Evolutionary conservation across 2,888 invertebrate species (phyloP).

Genomic region (Drosophila pseudotalamancana): DNA sequence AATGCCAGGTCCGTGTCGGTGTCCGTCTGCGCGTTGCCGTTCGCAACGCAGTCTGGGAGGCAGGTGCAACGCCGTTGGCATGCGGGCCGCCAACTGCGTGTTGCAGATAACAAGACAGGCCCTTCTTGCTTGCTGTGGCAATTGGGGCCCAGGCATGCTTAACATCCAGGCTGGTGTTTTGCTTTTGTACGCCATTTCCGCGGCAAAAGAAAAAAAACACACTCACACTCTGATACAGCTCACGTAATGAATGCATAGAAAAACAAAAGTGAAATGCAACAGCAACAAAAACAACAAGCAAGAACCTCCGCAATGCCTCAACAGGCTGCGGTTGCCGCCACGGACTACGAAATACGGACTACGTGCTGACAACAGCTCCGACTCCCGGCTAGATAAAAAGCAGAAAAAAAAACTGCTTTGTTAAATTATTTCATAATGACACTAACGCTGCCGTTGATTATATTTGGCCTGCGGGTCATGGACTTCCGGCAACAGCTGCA

Average conservation of each 20-base stretch:
- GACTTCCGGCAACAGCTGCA: conserved; percentile 66
- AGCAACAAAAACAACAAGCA: conserved; percentile 35
- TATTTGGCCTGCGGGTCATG: conserved; percentile 75
- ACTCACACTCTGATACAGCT: conserved; percentile 16
- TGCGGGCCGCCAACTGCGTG: conserved; percentile 58
- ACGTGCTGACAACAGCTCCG: conserved; percentile 8
- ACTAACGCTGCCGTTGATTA: conserved; percentile 74
- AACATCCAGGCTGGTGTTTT: conserved; percentile 50
- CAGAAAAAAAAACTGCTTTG: conserved; percentile 55
- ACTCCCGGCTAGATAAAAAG: conserved; percentile 59
- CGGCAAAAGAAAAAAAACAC: conserved; percentile 43
- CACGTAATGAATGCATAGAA: conserved; percentile 72
- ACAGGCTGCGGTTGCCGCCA: conserved; percentile 51
- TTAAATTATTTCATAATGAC: conserved; percentile 80
- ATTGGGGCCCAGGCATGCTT: conserved; percentile 29
- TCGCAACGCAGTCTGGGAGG: conserved; percentile 10
- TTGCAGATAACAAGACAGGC: conserved; percentile 60
- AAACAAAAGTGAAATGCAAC: conserved; percentile 53
- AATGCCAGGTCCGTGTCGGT: conserved; percentile 20
- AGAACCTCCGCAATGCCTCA: conserved; percentile 61
- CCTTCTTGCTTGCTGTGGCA: not conserved
- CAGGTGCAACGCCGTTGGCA: conserved; percentile 38
- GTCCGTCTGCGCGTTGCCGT: conserved; percentile 3
- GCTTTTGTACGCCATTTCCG: conserved; percentile 69
- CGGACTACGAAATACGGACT: conserved; percentile 13